phyloP scores from a whole-genome alignment of 2,113 vertebrate species.

The Xiphophorus couchianus region DNA sequence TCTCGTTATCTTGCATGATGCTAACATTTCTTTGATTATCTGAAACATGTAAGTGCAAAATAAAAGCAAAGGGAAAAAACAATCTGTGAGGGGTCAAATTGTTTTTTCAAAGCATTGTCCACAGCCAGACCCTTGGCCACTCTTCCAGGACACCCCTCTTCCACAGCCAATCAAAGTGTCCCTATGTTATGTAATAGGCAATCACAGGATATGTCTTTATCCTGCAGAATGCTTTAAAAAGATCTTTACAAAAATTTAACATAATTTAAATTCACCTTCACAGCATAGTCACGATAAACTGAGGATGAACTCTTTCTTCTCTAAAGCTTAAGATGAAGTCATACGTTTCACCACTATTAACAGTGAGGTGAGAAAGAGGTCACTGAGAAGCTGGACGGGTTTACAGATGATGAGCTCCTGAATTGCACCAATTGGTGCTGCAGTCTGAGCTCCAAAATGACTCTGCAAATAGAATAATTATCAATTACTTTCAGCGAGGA shows the following conservation, averaged over 20 bases:
- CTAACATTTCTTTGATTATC: background rate
- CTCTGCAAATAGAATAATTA: background rate
- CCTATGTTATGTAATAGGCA: conserved; percentile 51
- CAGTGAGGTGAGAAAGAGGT: conserved; percentile 4
- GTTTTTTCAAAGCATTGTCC: too few relatives aligned
- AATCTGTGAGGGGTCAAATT: background rate
- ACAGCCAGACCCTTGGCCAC: conserved; percentile 12
- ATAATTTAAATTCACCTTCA: too few relatives aligned
- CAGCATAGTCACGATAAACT: background rate
- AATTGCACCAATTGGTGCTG: conserved; percentile 33
- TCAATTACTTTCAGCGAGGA: background rate
- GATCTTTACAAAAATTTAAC: background rate
- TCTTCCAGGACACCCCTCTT: background rate
- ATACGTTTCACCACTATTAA: background rate
- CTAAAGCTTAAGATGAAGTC: background rate
- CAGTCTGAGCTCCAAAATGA: conserved; percentile 4
- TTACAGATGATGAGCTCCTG: conserved; percentile 18
- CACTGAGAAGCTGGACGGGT: conserved; percentile 3
- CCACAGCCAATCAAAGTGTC: conserved; percentile 52
- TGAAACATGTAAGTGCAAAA: background rate
- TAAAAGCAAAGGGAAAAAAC: background rate
- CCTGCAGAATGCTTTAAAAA: conserved; percentile 1
- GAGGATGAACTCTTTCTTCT: background rate
- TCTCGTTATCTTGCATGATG: background rate
- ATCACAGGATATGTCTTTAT: conserved; percentile 44